A percentile compares a stretch with the other conserved stretches of the same genome.
phyloP scores from a whole-genome alignment of 1,140 invertebrate species.

The Zaprionus tsacasi region DNA sequence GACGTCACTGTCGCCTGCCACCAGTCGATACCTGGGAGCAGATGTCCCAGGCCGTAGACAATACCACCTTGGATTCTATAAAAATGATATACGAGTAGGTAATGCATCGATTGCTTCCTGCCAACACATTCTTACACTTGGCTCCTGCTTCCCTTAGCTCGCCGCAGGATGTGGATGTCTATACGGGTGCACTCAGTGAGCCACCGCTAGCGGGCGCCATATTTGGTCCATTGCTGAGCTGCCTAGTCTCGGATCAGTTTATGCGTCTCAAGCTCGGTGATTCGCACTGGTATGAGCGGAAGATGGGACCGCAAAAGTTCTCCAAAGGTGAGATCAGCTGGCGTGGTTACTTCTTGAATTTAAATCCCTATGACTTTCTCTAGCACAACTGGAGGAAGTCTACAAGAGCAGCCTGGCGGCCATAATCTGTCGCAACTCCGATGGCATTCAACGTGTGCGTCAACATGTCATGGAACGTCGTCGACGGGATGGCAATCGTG shows the following conservation, averaged over 20 bases:
- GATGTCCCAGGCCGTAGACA: slow-evolving; percentile 87
- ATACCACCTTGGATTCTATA: slow-evolving; percentile 87
- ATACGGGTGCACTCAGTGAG: slow-evolving; percentile 93
- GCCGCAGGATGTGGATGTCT: slow-evolving; percentile 94
- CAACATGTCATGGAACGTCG: slow-evolving; percentile 89
- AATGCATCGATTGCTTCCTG: background rate
- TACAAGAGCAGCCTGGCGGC: slow-evolving; percentile 92
- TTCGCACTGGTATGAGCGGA: slow-evolving; percentile 94
- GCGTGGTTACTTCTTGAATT: background rate
- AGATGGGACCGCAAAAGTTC: slow-evolving; percentile 88
- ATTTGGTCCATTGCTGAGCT: slow-evolving; percentile 93
- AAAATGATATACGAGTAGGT: slow-evolving; percentile 87
- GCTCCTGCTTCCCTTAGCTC: slow-evolving; percentile 81
- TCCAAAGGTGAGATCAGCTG: slow-evolving; percentile 86
- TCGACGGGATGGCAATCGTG: slow-evolving; percentile 86
- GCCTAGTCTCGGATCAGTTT: slow-evolving; percentile 95
- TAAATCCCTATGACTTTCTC: background rate
- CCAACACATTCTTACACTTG: background rate
- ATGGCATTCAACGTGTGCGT: slow-evolving; percentile 90
- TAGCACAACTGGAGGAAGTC: slow-evolving; percentile 93
- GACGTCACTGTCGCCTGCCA: slow-evolving; percentile 90
- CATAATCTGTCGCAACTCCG: slow-evolving; percentile 95
- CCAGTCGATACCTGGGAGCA: slow-evolving; percentile 90
- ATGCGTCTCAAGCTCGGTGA: slow-evolving; percentile 91
- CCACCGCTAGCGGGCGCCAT: slow-evolving; percentile 88